These are phyloP conservation scores for Crocallis elinguaria DNA, from an alignment of 2,888 invertebrate genomes.

Conservation along the genomic window DNA sequence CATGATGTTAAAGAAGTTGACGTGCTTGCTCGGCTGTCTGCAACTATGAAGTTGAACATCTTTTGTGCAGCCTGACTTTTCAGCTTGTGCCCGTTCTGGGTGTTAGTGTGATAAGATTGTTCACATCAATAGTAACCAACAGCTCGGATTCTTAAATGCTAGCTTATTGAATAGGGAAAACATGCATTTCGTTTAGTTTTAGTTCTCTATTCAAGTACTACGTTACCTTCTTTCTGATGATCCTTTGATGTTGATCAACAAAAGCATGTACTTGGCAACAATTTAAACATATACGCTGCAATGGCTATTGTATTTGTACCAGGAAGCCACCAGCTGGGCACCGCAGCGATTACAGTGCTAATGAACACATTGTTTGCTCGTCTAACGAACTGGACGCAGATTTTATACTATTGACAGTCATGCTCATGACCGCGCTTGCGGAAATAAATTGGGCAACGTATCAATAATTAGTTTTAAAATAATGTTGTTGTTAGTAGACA, in stretches of 20 bases:
- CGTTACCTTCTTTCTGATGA: too few relatives aligned
- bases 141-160: too few relatives aligned
- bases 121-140: too few relatives aligned
- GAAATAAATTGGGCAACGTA: not conserved
- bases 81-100: too few relatives aligned
- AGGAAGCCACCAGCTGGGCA: conserved; percentile 49
- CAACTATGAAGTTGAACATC: too few relatives aligned
- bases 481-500: not conserved
- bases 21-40: too few relatives aligned
- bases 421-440: conserved; percentile 3
- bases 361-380: conserved; percentile 81
- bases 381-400: conserved; percentile 75
- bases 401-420: conserved; percentile 40
- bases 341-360: conserved; percentile 76
- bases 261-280: not conserved
- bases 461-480: not conserved
- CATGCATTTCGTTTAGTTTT: too few relatives aligned
- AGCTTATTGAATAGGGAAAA: too few relatives aligned
- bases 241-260: not conserved
- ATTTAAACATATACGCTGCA: not conserved
- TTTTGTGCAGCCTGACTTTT: too few relatives aligned
- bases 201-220: too few relatives aligned
- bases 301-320: conserved; percentile 13
- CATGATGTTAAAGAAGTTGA: too few relatives aligned
- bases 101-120: too few relatives aligned